Conservation (phyloP, 2,888 invertebrate species). For the Tyria jacobaeae region DNA sequence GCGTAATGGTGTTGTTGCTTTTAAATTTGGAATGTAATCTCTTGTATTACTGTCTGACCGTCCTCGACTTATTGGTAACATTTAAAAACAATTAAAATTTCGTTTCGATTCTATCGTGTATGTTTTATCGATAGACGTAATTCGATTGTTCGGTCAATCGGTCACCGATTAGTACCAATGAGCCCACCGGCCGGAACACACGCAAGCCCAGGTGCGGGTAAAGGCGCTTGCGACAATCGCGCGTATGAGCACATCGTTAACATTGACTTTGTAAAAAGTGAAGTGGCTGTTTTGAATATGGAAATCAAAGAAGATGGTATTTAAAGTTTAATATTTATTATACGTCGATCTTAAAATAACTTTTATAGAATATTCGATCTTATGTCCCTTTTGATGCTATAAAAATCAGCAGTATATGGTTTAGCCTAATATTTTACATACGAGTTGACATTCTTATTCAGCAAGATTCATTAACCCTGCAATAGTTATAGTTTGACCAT, state of each 20-base stretch:
- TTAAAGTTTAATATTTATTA: conserved; percentile 7
- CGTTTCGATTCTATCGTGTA: not conserved
- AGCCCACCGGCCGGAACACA: conserved; percentile 25
- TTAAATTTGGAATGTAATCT: not conserved
- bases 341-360: conserved; percentile 16
- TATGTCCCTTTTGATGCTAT: no score
- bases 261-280: conserved; percentile 19
- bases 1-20: conserved; percentile 2
- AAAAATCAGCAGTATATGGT: no score
- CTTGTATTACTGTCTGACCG: not conserved
- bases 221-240: conserved; percentile 12
- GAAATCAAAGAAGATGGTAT: conserved; percentile 13
- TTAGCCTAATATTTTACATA: no score
- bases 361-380: no score
- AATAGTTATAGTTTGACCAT: no score
- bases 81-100: not conserved
- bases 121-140: not conserved
- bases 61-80: not conserved
- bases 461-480: not conserved
- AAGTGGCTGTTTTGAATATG: conserved; percentile 18
- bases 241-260: conserved; percentile 17
- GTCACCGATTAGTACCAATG: conserved; percentile 26
- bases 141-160: conserved; percentile 4
- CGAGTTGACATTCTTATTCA: not conserved
- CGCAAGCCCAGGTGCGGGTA: conserved; percentile 16